A percentile compares a stretch with the other conserved stretches of the same genome.
These are phyloP conservation scores for Ashinkailepas kermadecensis DNA, from an alignment of 2,888 invertebrate species.

Conservation along the genomic window DNA sequence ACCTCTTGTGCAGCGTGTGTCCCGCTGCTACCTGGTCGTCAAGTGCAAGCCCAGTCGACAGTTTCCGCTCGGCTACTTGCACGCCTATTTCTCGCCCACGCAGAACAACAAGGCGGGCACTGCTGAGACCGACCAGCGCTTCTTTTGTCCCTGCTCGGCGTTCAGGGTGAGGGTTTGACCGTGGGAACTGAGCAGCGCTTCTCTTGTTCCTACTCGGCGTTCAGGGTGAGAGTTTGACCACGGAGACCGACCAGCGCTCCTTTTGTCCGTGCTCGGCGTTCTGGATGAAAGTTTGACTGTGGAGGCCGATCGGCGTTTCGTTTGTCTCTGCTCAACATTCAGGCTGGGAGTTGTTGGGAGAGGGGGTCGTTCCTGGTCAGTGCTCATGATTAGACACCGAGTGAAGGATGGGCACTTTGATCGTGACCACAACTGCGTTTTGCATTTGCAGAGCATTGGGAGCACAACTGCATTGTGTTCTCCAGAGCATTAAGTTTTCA, in stretches of 20 bases:
- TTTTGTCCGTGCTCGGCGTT: constrained; percentile 52
- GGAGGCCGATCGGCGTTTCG: constrained; percentile 49
- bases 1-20: constrained; percentile 60
- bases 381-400: constrained; percentile 45
- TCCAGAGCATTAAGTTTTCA: too few relatives aligned
- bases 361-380: constrained; percentile 51
- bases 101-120: constrained; percentile 35
- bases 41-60: constrained; percentile 58
- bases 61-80: constrained; percentile 61
- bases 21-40: constrained; percentile 61
- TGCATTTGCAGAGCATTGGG: too few relatives aligned
- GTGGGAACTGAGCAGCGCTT: constrained; percentile 48
- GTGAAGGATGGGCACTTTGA: too few relatives aligned
- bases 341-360: constrained; percentile 42
- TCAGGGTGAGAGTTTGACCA: constrained; percentile 43
- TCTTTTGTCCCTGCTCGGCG: constrained; percentile 52
- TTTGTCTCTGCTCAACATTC: constrained; percentile 52
- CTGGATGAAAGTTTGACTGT: constrained; percentile 41
- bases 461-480: too few relatives aligned
- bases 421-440: too few relatives aligned
- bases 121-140: constrained; percentile 47
- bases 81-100: constrained; percentile 52
- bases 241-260: constrained; percentile 48
- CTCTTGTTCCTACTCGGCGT: constrained; percentile 52
- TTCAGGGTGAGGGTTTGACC: constrained; percentile 44